Conservation (phyloP, 2,113 vertebrate species). For the Poeciliopsis prolifica region DNA sequence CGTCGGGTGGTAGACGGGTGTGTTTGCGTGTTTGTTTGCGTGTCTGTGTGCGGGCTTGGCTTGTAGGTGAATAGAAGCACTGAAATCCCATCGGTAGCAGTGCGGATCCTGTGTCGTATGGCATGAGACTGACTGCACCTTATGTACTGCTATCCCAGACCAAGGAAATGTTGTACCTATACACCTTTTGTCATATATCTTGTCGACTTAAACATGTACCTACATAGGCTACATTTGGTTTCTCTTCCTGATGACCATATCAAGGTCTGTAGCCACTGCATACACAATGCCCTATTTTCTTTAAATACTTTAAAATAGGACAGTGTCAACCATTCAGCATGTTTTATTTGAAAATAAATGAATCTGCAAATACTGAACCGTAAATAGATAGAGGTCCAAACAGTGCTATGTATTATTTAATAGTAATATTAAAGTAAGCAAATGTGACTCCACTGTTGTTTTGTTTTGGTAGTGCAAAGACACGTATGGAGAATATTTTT, state of each 20-base stretch:
- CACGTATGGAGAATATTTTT: too few species aligned
- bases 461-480: too few species aligned
- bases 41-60: constrained; percentile 40
- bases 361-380: too few species aligned
- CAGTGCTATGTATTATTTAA: neutral
- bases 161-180: constrained; percentile 45
- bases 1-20: constrained; percentile 45
- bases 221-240: neutral
- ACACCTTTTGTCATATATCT: constrained; percentile 36
- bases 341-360: too few species aligned
- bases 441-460: too few species aligned
- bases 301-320: too few species aligned
- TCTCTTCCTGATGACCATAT: neutral
- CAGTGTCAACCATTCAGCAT: too few species aligned
- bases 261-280: too few species aligned
- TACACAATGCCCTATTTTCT: too few species aligned
- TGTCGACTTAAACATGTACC: constrained; percentile 24
- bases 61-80: constrained; percentile 54
- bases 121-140: constrained; percentile 70
- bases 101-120: constrained; percentile 66
- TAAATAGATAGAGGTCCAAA: too few species aligned
- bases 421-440: too few species aligned
- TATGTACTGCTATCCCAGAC: constrained; percentile 64
- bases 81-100: constrained; percentile 70
- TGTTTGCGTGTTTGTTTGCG: constrained; percentile 67